Base-by-base conservation (phyloP, 2,888 invertebrate species). In the Phania funesta region DNA sequence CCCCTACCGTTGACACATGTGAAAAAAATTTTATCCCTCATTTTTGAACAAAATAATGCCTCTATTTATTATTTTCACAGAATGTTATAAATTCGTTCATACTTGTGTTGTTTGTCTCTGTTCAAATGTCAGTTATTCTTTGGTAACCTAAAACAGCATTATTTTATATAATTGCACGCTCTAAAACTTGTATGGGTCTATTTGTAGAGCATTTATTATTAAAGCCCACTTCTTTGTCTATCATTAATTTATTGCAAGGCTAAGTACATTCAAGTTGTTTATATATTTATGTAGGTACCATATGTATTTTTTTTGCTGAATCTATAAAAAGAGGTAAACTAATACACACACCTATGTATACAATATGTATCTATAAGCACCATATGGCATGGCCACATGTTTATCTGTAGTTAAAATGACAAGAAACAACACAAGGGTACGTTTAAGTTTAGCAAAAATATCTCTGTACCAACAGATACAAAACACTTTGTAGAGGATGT, bases 171-270 rank as follows among this genome's bases (percentile, higher is more conserved):
- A 76, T 60, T 62, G 76, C 60, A 52, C 18, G 76, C 68, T 76
- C 50, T 62, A 52, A 58, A 67, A 76, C 67, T 32, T 29, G 50
- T 58, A 58, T 24, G 38, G 60, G 58, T 75, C 76, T 67, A 60
- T 68, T 76, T 62, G 76, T 52, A 35, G n/a, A 76, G 76, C 38
- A 52, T 76, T 76, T 68, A 46, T 62, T 52, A 60, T 52, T 52
- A 68, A 76, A 76, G 60, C 60, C 60, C 60, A 60, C 52, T 76
- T 76, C 60, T 68, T 68, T 76, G 76, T 62, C 76, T 60, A 76
- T 68, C 76, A 76, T 68, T 76, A 76, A 76, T 76, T 76, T 76
- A 68, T 76, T 52, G 76, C 76, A 68, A 68, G 76, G 76, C 76
- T 60, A 76, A 68, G 58, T 60, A 68, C 60, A 18, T 44, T 46